Percentiles rank a stretch among this genome's conserved stretches.
These are phyloP conservation scores for Nymphicus hollandicus DNA, from an alignment of 2,113 vertebrate species.

Conservation along the genomic window DNA sequence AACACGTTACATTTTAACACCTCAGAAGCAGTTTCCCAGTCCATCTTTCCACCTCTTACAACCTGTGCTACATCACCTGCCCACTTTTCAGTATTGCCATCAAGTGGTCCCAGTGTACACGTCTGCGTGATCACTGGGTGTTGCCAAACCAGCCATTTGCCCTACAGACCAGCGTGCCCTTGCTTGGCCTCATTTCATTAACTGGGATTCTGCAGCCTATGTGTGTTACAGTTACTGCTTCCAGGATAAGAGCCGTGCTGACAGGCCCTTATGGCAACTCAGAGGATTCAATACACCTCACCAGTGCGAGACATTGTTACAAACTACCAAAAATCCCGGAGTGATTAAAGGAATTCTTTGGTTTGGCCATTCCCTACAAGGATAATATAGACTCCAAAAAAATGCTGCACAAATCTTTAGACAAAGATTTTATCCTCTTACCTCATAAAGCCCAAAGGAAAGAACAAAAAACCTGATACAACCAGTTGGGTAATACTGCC, in stretches of 20 bases:
- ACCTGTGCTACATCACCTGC: rapidly evolving
- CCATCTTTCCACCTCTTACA: neutral
- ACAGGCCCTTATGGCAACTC: neutral
- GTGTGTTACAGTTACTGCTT: neutral
- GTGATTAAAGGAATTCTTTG: neutral
- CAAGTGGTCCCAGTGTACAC: neutral
- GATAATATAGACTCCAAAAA: neutral
- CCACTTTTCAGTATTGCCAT: neutral
- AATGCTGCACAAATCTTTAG: neutral
- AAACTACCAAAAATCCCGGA: neutral
- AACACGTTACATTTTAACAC: neutral
- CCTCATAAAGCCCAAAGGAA: neutral
- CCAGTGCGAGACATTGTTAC: neutral
- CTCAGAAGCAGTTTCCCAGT: neutral
- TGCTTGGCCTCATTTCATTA: conserved; percentile 10
- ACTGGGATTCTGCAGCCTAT: neutral
- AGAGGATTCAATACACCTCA: rapidly evolving
- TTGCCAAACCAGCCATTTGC: neutral
- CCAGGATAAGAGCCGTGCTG: neutral
- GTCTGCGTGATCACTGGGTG: rapidly evolving
- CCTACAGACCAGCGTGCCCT: neutral
- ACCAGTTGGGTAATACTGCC: neutral
- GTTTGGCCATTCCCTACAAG: neutral
- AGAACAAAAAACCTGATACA: neutral
- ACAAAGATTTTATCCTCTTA: neutral